Conservation (phyloP, 2,113 vertebrate genomes). For the Hippocampus abdominalis region DNA sequence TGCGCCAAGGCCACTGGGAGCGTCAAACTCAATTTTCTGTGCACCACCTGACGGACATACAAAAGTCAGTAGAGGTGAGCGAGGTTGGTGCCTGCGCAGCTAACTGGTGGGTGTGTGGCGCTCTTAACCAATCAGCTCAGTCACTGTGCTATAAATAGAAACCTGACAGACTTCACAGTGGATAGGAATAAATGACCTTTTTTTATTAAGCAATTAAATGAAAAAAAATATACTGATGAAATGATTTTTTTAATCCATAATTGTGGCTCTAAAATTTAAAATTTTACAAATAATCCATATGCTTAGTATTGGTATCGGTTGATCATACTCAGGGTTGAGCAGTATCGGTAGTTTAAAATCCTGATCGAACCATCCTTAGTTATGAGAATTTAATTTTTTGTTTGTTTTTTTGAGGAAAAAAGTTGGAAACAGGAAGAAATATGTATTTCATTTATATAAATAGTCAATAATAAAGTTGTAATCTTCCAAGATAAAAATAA, state of each 20-base stretch:
- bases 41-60: slow-evolving; percentile 55
- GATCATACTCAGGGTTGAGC: too few relatives aligned
- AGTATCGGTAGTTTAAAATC: too few relatives aligned
- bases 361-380: too few relatives aligned
- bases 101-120: neutral
- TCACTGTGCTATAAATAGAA: neutral
- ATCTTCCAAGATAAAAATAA: neutral
- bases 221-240: too few relatives aligned
- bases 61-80: neutral
- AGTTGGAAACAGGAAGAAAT: too few relatives aligned
- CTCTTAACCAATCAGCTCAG: neutral
- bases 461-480: neutral
- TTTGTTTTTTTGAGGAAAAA: neutral
- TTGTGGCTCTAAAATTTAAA: too few relatives aligned
- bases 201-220: neutral
- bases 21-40: slow-evolving; percentile 52
- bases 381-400: too few relatives aligned
- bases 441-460: too few relatives aligned
- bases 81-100: neutral
- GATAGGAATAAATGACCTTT: neutral
- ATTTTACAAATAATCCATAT: too few relatives aligned
- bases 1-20: slow-evolving; percentile 49
- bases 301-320: too few relatives aligned
- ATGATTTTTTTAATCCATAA: too few relatives aligned
- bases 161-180: neutral